These are phyloP conservation scores for Turritopsis dohrnii DNA, from an alignment of 30 jellyfish, hydroid and myxozoan species.

Conservation along the genomic window DNA sequence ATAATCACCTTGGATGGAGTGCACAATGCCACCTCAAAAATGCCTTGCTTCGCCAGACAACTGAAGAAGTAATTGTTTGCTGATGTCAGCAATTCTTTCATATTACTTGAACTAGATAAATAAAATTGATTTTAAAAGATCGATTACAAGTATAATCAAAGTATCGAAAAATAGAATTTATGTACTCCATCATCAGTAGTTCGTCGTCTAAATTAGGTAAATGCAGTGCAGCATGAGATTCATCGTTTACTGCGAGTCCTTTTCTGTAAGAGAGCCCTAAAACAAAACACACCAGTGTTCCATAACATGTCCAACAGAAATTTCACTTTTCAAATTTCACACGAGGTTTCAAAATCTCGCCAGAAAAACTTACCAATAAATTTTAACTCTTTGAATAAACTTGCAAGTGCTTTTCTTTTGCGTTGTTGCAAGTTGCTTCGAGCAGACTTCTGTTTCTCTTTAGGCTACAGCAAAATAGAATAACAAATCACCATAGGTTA, in stretches of 20 bases:
- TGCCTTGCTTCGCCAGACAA: conserved; percentile 58
- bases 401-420: conserved; percentile 61
- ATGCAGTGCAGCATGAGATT: not conserved
- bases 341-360: not conserved
- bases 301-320: too few relatives aligned
- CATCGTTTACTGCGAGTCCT: conserved; percentile 1
- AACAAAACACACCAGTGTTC: not conserved
- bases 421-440: conserved; percentile 56
- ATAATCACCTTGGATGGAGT: conserved; percentile 69
- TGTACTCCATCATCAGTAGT: not conserved
- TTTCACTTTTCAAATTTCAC: not conserved
- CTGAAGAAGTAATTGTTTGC: conserved; percentile 46
- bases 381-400: conserved; percentile 51
- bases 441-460: conserved; percentile 69
- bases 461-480: conserved; percentile 28
- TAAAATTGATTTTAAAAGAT: not conserved
- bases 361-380: conserved; percentile 49
- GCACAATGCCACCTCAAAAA: conserved; percentile 39
- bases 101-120: not conserved
- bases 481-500: not conserved
- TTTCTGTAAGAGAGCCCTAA: conserved; percentile 82
- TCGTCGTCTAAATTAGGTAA: conserved; percentile 16
- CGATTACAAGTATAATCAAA: not conserved
- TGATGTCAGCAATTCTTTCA: not conserved
- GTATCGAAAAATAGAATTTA: not conserved